Evolutionary conservation across 2,888 invertebrate species (phyloP).

Genomic region (Vandiemenella viatica): DNA sequence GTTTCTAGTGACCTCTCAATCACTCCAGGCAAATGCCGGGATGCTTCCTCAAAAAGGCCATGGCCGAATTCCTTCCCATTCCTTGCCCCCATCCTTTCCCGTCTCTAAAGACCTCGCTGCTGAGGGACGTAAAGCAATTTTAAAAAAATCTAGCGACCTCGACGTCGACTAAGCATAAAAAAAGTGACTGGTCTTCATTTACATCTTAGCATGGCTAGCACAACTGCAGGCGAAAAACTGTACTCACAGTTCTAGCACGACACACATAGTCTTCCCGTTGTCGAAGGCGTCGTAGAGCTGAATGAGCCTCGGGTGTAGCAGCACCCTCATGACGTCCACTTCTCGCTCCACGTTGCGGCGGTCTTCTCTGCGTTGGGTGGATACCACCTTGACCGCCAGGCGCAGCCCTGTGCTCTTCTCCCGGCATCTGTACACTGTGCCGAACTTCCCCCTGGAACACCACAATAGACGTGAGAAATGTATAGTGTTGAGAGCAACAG

Average conservation of each 20-base stretch:
- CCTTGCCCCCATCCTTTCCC: too few relatives aligned
- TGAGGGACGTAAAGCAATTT: too few relatives aligned
- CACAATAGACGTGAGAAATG: neutral
- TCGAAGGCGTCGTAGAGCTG: slow-evolving; percentile 97
- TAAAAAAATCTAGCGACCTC: too few relatives aligned
- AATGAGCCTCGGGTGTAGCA: slow-evolving; percentile 89
- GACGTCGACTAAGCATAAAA: too few relatives aligned
- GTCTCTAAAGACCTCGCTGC: too few relatives aligned
- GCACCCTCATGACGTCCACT: slow-evolving; percentile 87
- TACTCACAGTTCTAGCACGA: slow-evolving; percentile 94
- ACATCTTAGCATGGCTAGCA: too few relatives aligned
- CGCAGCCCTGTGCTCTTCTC: slow-evolving; percentile 67
- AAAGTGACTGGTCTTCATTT: too few relatives aligned
- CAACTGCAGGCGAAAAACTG: too few relatives aligned
- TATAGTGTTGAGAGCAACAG: neutral
- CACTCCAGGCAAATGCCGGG: too few relatives aligned
- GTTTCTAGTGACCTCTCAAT: too few relatives aligned
- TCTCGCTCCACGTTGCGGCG: slow-evolving; percentile 84
- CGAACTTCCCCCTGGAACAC: slow-evolving; percentile 83
- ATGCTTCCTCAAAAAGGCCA: too few relatives aligned
- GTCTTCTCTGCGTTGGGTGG: slow-evolving; percentile 71
- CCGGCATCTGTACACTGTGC: slow-evolving; percentile 83
- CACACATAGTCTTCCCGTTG: slow-evolving; percentile 84
- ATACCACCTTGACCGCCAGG: slow-evolving; percentile 87
- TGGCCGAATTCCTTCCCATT: too few relatives aligned